Base-by-base conservation (phyloP, 1,140 invertebrate genomes). In the Pemphigus obesinymphae region DNA sequence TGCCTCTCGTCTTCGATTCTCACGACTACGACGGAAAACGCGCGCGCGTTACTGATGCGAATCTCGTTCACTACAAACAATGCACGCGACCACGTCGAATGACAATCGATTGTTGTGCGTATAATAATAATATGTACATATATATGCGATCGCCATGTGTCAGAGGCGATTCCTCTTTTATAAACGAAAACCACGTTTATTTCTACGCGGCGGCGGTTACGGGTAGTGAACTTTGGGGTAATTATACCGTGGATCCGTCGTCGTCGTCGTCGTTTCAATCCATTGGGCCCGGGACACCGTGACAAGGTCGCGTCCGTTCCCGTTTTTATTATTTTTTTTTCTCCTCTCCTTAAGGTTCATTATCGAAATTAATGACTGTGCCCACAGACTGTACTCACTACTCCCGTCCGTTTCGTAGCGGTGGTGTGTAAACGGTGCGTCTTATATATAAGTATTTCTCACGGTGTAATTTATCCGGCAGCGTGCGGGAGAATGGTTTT, bases 191-290 rank as follows among this genome's bases (percentile, higher is more conserved):
- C 23, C 20, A n/a, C 70, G 43, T 73, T 50, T 55, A 37, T 55
- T 40, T 68, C 11, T n/a, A 37, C n/a, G n/a, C 50, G 34, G n/a
- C 50, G 34, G 10, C 13, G 29, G 73, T 80, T 63, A 80, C 76
- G 76, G 76, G 55, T 63, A 17, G 55, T 80, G 76, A 80, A 63
- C 76, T 80, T 61, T 43, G 20, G 15, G 76, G 15, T 80, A 63
- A 63, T 80, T 63, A 80, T 80, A 80, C 76, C 76, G 76, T 80
- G 76, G 76, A 80, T 80, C 76, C 76, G 70, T 63, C 55, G 29
- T 31, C 70, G 43, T 37, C 63, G n/a, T 26, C 31, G 11, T 7
- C 70, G 70, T 80, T 61, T 63, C 76, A 55, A 80, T 80, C 40
- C 55, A 80, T 80, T 43, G 76, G 76, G 15, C 76, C 37, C 70